Evolutionary conservation across 2,113 vertebrate genomes (phyloP).

Genomic region (Hydrochoerus hydrochaeris): DNA sequence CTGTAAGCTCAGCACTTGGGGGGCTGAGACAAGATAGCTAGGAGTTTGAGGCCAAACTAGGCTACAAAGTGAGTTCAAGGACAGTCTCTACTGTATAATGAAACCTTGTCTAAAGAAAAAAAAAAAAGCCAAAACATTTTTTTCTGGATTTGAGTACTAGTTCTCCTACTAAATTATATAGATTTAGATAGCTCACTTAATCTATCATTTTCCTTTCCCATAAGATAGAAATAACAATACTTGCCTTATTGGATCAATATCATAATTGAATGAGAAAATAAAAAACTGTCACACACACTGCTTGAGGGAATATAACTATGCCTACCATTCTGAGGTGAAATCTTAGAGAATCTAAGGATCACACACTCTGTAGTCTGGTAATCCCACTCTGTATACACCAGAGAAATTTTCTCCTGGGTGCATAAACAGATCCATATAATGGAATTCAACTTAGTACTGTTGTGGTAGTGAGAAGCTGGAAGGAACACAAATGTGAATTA

Average conservation of each 20-base stretch:
- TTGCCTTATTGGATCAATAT: neutral
- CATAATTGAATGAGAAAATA: conserved; percentile 42
- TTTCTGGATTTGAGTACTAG: neutral
- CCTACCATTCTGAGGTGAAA: neutral
- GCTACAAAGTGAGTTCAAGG: neutral
- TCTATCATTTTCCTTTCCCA: conserved; percentile 17
- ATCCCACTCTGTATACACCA: neutral
- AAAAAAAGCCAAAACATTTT: neutral
- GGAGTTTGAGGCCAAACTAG: no score
- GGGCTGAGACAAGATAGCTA: no score
- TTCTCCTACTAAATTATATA: neutral
- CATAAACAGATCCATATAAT: neutral
- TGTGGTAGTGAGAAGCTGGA: neutral
- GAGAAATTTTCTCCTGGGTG: neutral
- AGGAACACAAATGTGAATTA: conserved; percentile 9
- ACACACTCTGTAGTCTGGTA: neutral
- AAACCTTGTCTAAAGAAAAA: neutral
- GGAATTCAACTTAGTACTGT: neutral
- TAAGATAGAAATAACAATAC: conserved; percentile 8
- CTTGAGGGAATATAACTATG: neutral
- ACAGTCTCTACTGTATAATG: neutral
- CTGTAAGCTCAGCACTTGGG: neutral
- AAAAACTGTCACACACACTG: neutral
- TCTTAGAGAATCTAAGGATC: neutral
- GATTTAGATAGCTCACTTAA: neutral